Evolutionary conservation across 2,113 vertebrate genomes (phyloP), one percentile per base, ranked within the genome.

Genomic region (Gallinago undulata): DNA sequence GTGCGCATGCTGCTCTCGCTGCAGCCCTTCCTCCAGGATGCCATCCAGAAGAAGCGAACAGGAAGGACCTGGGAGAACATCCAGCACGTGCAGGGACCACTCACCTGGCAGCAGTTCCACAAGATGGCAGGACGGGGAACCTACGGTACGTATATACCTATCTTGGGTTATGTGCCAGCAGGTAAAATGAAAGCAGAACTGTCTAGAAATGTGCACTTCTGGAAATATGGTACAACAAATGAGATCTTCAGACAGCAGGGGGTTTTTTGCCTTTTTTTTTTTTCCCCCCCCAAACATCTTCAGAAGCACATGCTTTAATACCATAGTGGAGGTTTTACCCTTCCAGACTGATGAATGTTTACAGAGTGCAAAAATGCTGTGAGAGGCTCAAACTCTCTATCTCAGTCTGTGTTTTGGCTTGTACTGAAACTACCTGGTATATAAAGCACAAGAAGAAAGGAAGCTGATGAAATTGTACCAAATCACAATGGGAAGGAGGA

Each of bases 71-170:
- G 99, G 99, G 99, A 99, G 90, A 99, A 99, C 80, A 99, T 99
- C 97, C 99, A 99, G 97, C 99, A 99, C 0, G 99, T 99, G 80
- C 99, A 99, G 98, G 99, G 99, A 13, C 99, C 99, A 0, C 99
- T 99, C 89, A 99, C 99, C 51, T 99, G 99, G 99, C 99, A 99
- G 97, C 99, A 99, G 76, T 99, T 99, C 98, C 99, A 99, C 89
- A 99, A 99, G 91, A 99, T 99, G 99, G 99, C 99, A 8, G 99
- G 99, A 25, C 98, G 99, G 57, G 99, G 99, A 19, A 99, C 99
- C 78, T 99, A 99, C 0, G 99, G 99, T 99, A 97, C 10, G 23
- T 47, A 10, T 2, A 0, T 30, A 97, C 10, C 22, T 43, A 14
- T 1, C 0, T 30, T 25, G 68, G 27, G 33, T 19, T 47, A 16